Conservation (phyloP, 2,797 vertebrate species). For the Margarornis squamiger region DNA sequence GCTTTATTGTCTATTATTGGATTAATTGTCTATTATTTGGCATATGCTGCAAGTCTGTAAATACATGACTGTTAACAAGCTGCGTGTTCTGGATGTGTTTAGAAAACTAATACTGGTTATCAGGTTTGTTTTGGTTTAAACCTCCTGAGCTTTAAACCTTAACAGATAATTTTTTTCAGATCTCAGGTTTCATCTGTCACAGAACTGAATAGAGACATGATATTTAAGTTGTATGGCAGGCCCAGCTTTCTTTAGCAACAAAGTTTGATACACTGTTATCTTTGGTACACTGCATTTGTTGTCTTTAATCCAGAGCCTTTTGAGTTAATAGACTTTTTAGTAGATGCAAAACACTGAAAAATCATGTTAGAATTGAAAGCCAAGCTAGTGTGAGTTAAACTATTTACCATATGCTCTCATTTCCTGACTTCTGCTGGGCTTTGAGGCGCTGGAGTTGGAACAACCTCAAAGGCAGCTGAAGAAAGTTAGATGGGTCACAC, state of each 20-base stretch:
- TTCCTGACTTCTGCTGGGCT: slow-evolving; percentile 56
- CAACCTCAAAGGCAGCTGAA: neutral
- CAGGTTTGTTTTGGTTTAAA: slow-evolving; percentile 4
- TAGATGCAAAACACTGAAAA: slow-evolving; percentile 16
- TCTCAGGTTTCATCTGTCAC: neutral
- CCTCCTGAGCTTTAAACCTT: neutral
- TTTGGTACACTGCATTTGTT: neutral
- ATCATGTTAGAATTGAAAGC: slow-evolving; percentile 8
- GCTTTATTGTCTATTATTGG: neutral
- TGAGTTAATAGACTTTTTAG: neutral
- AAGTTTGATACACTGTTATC: neutral
- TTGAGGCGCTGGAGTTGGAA: slow-evolving; percentile 3
- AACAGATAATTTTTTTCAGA: neutral
- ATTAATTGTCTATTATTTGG: neutral
- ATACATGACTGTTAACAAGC: neutral
- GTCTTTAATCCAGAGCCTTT: neutral
- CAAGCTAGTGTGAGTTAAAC: slow-evolving; percentile 26
- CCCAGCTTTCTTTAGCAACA: neutral
- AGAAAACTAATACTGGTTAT: neutral
- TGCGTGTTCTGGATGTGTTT: neutral
- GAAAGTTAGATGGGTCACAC: slow-evolving; percentile 16
- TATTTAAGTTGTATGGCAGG: neutral
- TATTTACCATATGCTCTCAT: slow-evolving; percentile 63
- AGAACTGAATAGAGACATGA: neutral
- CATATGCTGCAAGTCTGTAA: neutral